Evolutionary conservation across 2,888 invertebrate species (phyloP).

Genomic region (Agrotis exclamationis): DNA sequence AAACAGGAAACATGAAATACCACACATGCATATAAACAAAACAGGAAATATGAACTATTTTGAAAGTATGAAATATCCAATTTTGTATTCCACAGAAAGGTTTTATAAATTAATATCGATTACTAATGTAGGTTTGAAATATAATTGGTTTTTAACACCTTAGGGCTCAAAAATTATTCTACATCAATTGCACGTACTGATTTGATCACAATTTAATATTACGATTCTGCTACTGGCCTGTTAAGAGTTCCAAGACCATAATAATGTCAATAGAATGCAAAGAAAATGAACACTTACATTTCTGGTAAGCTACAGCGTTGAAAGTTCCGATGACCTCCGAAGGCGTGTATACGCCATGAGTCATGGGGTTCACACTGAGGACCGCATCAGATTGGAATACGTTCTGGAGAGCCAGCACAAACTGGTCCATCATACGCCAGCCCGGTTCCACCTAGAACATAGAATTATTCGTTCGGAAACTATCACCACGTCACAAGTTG

Average conservation of each 20-base stretch:
- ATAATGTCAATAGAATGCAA: no score
- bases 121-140: no score
- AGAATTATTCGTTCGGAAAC: not conserved
- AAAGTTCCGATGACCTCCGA: slow-evolving; percentile 89
- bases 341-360: slow-evolving; percentile 87
- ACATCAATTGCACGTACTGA: no score
- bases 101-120: no score
- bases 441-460: slow-evolving; percentile 85
- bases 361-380: slow-evolving; percentile 89
- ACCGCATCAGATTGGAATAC: slow-evolving; percentile 87
- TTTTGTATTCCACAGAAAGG: no score
- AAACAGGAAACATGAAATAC: slow-evolving; percentile 8
- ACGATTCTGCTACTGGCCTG: no score
- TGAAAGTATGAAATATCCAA: no score
- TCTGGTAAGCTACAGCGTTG: slow-evolving; percentile 92
- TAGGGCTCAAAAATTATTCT: no score
- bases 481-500: not conserved
- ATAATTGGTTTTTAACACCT: no score
- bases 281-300: slow-evolving; percentile 85
- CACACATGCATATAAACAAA: slow-evolving; percentile 1
- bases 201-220: no score
- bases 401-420: slow-evolving; percentile 86
- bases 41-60: not conserved
- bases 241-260: not conserved
- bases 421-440: slow-evolving; percentile 91